Percentiles rank a stretch among this genome's conserved stretches.
Evolutionary conservation across 1,140 invertebrate species (phyloP).

Genomic region (Nasonia giraulti): DNA sequence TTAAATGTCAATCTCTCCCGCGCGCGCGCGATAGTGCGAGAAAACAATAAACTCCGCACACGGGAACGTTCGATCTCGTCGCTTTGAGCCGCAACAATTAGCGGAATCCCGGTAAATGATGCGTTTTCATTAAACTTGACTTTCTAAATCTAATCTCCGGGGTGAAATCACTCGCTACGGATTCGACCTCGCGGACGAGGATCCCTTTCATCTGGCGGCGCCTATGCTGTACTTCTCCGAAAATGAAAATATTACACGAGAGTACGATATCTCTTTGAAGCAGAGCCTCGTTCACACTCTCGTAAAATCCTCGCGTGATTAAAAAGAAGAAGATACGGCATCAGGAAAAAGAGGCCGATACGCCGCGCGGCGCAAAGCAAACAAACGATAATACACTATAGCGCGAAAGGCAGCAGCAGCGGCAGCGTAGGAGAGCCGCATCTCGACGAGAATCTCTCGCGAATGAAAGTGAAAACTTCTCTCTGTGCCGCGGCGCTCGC

Average conservation of each 20-base stretch:
- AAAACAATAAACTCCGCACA: background rate
- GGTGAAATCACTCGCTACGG: background rate
- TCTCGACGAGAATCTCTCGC: constrained; percentile 4
- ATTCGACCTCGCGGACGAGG: background rate
- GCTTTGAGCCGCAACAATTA: background rate
- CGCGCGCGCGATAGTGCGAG: too few species aligned
- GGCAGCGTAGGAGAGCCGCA: background rate
- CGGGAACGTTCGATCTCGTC: too few species aligned
- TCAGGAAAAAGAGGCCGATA: background rate
- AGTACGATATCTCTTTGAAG: too few species aligned
- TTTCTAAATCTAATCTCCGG: background rate
- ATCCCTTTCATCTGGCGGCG: too few species aligned
- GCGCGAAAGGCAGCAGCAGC: background rate
- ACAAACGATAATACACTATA: background rate
- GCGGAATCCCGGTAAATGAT: background rate
- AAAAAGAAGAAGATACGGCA: background rate
- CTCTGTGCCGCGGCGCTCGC: constrained; percentile 53
- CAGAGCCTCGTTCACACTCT: background rate
- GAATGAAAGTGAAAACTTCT: constrained; percentile 73
- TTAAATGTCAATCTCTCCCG: background rate
- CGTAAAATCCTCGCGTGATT: background rate
- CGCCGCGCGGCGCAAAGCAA: constrained; percentile 39
- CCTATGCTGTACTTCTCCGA: too few species aligned
- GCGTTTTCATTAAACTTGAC: background rate
- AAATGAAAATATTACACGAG: too few species aligned